Evolutionary conservation across 1,140 invertebrate species (phyloP), one percentile per base, ranked within the genome.

Genomic region (Bombus confusus): DNA sequence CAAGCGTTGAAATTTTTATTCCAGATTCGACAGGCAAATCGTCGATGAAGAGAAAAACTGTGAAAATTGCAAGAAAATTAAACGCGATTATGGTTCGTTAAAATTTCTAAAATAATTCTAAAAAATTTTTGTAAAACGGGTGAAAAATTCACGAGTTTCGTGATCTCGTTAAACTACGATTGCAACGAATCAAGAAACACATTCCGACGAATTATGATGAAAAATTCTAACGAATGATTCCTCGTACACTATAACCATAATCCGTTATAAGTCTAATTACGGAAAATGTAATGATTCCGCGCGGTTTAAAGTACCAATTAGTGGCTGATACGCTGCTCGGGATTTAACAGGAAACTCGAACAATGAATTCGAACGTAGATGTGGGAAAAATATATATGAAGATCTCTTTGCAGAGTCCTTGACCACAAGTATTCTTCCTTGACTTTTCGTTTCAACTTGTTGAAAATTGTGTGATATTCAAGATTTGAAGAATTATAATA

Each of bases 301-400:
- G 22, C 28, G 43, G 28, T 9, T 59, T 41, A 18, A 13, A 81
- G 59, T 81, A 81, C 78, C 84, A 81, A 85, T 85, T 85, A 85
- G 78, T 39, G 47, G 59, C 71, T 37, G 31, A 71, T 22, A 28
- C 6, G 13, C 18, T 39, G 0, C 72, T 59, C 10, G 39, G n/a
- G 68, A 41, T 28, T 34, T 10, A 31, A 22, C n/a, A 9, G n/a
- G 5, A 28, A 41, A 39, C 68, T 12, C 6, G 76, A 39, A 79
- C 18, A 73, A 85, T 73, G 57, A 22, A 37, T 69, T 66, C 41
- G 52, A 25, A 13, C 18, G 41, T 25, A 18, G 9, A 47, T 18
- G 41, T 1, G 18, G 31, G n/a, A 10, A 34, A 37, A 47, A 71
- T 28, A 1, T 66, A 37, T 25, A 25, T 6, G 2, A 39, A 3